These are phyloP conservation scores for Pitta sordida DNA, from an alignment of 2,113 vertebrate species.

Conservation along the genomic window DNA sequence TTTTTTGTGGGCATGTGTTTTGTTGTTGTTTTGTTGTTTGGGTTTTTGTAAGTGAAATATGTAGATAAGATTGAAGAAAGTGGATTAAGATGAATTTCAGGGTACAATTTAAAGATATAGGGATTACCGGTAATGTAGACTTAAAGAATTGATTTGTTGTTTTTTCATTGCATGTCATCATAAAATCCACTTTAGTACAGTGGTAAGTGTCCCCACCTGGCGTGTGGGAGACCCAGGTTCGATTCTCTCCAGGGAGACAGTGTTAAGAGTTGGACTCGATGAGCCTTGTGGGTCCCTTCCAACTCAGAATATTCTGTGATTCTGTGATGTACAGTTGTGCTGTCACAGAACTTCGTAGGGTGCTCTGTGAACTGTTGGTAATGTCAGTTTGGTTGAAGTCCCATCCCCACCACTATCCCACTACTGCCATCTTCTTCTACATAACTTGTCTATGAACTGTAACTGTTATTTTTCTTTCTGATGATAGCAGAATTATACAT, in stretches of 20 bases:
- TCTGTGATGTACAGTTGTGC: not conserved
- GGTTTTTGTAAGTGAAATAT: not conserved
- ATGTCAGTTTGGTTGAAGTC: not conserved
- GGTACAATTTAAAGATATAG: not conserved
- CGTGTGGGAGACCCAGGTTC: too few species aligned
- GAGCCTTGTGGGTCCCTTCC: too few species aligned
- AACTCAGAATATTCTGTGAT: too few species aligned
- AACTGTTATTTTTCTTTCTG: not conserved
- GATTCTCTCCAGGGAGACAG: too few species aligned
- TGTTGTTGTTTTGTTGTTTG: not conserved
- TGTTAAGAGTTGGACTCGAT: too few species aligned
- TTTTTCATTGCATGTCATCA: not conserved
- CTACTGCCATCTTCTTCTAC: not conserved
- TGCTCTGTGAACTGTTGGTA: not conserved
- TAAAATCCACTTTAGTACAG: too few species aligned
- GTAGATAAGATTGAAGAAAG: not conserved
- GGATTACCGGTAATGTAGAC: not conserved
- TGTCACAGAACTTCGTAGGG: not conserved
- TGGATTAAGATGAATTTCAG: not conserved
- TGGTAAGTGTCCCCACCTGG: too few species aligned
- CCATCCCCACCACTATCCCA: fast-evolving
- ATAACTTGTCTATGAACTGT: not conserved
- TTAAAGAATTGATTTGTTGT: not conserved
- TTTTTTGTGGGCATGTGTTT: not conserved
- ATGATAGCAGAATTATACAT: not conserved